A percentile compares a stretch with the other conserved stretches of the same genome.
Evolutionary conservation across 2,113 vertebrate species (phyloP).

Genomic region (Anguilla rostrata): DNA sequence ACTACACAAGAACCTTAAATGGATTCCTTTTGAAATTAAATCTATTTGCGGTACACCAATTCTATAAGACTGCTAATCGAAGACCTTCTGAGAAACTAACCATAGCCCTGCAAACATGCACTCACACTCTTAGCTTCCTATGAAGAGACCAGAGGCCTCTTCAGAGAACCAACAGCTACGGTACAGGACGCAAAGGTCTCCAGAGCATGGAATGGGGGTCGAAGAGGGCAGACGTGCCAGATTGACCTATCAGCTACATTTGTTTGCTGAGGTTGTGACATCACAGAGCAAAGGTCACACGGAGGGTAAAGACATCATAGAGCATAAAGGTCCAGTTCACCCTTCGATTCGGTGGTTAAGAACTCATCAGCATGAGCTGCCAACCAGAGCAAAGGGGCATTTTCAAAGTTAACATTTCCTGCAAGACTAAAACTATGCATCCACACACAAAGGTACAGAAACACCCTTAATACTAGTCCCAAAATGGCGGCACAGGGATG

Average conservation of each 20-base stretch:
- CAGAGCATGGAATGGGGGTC: neutral
- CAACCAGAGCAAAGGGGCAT: neutral
- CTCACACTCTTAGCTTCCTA: neutral
- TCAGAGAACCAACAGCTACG: neutral
- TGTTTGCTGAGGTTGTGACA: neutral
- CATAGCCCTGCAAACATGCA: neutral
- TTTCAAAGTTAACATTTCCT: neutral
- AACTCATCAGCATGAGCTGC: neutral
- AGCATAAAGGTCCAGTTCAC: neutral
- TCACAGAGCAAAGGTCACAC: conserved; percentile 14
- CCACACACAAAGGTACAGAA: neutral
- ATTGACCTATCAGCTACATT: neutral
- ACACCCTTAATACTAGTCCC: neutral
- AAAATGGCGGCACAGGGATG: no score
- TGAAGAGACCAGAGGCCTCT: neutral
- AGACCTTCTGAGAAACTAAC: neutral
- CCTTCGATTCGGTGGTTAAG: no score
- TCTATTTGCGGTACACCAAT: neutral
- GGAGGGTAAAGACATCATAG: neutral
- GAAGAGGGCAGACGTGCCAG: neutral
- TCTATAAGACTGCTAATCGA: neutral
- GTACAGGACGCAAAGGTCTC: neutral
- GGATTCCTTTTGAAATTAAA: neutral
- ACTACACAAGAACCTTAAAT: neutral
- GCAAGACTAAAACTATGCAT: neutral